A percentile compares a stretch with the other conserved stretches of the same genome.
phyloP scores from a whole-genome alignment of 2,888 invertebrate species.

The Amblyjoppa proteus region DNA sequence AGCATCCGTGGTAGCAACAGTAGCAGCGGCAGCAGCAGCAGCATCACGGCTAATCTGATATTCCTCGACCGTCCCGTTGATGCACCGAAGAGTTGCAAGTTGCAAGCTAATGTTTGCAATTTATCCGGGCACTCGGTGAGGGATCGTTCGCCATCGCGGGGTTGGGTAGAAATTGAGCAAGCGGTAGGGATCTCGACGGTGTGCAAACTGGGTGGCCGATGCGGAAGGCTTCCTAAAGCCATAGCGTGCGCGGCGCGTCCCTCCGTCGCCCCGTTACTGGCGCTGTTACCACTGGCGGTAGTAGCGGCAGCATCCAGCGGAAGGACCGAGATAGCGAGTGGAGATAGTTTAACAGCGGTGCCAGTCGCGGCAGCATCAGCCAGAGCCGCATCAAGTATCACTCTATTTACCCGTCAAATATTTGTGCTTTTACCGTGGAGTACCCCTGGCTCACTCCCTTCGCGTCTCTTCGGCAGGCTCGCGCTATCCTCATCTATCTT shows the following conservation, averaged over 20 bases:
- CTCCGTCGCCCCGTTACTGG: conserved; percentile 22
- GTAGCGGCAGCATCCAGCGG: conserved; percentile 43
- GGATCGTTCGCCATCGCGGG: conserved; percentile 64
- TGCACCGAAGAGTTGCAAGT: conserved; percentile 77
- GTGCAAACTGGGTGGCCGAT: conserved; percentile 78
- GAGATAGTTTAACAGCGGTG: conserved; percentile 56
- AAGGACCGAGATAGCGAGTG: conserved; percentile 50
- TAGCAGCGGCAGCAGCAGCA: conserved; percentile 5
- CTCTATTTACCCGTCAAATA: conserved; percentile 85
- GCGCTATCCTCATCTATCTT: conserved; percentile 18
- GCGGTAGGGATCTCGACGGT: conserved; percentile 65
- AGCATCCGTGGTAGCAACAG: neutral
- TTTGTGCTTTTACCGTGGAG: conserved; percentile 84
- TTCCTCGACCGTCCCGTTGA: conserved; percentile 63
- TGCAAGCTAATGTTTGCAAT: conserved; percentile 82
- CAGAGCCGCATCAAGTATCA: conserved; percentile 84
- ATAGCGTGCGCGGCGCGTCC: conserved; percentile 36
- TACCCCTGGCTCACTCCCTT: conserved; percentile 74
- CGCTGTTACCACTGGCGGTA: conserved; percentile 6
- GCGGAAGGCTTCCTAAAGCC: conserved; percentile 77
- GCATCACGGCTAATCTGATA: conserved; percentile 66
- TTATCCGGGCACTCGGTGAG: conserved; percentile 76
- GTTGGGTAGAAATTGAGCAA: neutral
- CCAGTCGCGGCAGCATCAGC: conserved; percentile 69
- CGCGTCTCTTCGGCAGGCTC: conserved; percentile 1